phyloP scores from a whole-genome alignment of 1,140 invertebrate genomes.

The Sycophila sp. region DNA sequence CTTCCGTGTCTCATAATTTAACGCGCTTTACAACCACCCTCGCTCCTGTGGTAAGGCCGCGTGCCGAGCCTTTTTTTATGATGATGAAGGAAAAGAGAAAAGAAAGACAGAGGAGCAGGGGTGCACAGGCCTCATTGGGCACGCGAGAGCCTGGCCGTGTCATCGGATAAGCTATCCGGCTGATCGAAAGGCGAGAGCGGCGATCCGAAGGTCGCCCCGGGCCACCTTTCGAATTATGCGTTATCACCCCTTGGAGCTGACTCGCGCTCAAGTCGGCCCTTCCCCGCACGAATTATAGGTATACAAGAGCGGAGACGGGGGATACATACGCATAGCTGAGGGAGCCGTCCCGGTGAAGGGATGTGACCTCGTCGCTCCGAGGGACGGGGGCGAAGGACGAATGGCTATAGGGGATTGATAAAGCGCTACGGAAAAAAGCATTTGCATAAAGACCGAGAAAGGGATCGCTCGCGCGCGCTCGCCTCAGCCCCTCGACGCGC shows the following conservation, averaged over 20 bases:
- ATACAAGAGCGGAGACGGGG: background rate
- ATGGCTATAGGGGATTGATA: conserved; percentile 32
- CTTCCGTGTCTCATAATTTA: conserved; percentile 37
- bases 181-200: conserved; percentile 20
- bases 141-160: conserved; percentile 9
- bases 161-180: conserved; percentile 39
- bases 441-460: conserved; percentile 31
- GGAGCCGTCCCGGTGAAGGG: no score
- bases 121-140: background rate
- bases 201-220: background rate
- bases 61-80: no score
- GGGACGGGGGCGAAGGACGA: background rate
- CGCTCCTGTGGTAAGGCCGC: no score
- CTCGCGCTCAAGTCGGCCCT: background rate
- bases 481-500: background rate
- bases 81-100: background rate
- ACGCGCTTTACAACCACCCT: no score
- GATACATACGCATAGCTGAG: no score
- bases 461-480: background rate
- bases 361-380: no score
- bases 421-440: conserved; percentile 9
- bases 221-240: conserved; percentile 23
- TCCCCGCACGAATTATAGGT: background rate
- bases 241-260: conserved; percentile 7
- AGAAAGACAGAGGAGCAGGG: background rate